phyloP scores from a whole-genome alignment of 2,797 vertebrate species.

The Pseudochirops corinnae region DNA sequence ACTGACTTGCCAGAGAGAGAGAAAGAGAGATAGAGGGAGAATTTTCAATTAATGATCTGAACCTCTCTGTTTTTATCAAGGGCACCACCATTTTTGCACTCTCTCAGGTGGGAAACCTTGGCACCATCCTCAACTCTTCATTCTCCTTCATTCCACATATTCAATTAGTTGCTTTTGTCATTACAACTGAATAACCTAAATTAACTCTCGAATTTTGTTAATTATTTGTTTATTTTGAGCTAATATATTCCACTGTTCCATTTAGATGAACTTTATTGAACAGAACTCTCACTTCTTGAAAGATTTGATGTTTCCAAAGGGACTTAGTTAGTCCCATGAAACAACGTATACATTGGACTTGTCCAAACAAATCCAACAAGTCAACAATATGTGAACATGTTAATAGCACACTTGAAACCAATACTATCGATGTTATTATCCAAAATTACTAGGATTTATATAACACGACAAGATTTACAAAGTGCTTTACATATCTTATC shows the following conservation, averaged over 20 bases:
- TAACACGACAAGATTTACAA: neutral
- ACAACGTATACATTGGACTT: neutral
- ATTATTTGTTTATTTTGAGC: constrained; percentile 41
- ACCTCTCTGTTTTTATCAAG: neutral
- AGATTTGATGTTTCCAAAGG: constrained; percentile 14
- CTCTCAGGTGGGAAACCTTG: too few species aligned
- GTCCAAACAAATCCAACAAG: neutral
- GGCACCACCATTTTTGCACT: too few species aligned
- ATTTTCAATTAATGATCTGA: constrained; percentile 9
- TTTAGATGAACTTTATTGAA: neutral
- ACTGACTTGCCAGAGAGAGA: too few species aligned
- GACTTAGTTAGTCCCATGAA: neutral
- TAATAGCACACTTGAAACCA: neutral
- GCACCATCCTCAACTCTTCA: too few species aligned
- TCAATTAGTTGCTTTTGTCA: neutral
- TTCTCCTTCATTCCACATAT: too few species aligned
- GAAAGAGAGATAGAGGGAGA: neutral
- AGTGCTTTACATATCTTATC: neutral
- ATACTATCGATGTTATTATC: neutral
- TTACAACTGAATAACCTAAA: constrained; percentile 21
- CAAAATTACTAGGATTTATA: neutral
- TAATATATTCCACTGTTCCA: neutral
- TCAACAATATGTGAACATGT: neutral
- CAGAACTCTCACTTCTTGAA: neutral
- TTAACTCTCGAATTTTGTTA: constrained; percentile 10